Conservation (phyloP, 2,888 invertebrate species). For the Caenorhabditis doughertyi region DNA sequence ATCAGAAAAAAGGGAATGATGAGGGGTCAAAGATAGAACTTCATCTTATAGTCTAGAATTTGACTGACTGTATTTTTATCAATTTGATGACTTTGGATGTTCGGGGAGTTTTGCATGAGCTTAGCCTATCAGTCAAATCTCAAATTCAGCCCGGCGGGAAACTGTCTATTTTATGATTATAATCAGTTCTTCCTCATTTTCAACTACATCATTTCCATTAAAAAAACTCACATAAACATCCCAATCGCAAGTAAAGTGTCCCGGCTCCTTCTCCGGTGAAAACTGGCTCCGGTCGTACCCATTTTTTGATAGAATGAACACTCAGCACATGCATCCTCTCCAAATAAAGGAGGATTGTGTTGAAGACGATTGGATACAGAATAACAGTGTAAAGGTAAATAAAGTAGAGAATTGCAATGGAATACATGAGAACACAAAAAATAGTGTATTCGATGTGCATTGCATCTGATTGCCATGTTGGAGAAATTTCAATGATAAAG, state of each 20-base stretch:
- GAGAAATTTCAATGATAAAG: conserved; percentile 57
- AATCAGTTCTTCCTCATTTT: too few species aligned
- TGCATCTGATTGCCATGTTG: conserved; percentile 49
- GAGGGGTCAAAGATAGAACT: too few species aligned
- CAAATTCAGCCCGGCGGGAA: too few species aligned
- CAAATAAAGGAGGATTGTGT: conserved; percentile 38
- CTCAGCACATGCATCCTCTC: conserved; percentile 36
- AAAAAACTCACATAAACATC: conserved; percentile 41
- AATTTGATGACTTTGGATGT: too few species aligned
- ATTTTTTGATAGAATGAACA: conserved; percentile 34
- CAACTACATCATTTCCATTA: too few species aligned
- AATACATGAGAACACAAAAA: conserved; percentile 62
- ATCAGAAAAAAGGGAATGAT: too few species aligned
- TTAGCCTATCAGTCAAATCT: too few species aligned
- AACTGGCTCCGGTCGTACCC: conserved; percentile 39
- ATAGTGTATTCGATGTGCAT: conserved; percentile 60
- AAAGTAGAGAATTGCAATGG: conserved; percentile 57
- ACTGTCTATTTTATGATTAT: too few species aligned
- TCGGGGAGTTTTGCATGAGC: too few species aligned
- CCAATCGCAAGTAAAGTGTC: conserved; percentile 55
- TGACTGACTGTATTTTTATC: too few species aligned
- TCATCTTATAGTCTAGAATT: too few species aligned
- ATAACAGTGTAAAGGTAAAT: conserved; percentile 55
- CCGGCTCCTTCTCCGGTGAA: conserved; percentile 57
- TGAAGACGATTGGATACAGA: conserved; percentile 50